Conservation (phyloP, 2,797 vertebrate species). For the Acipenser oxyrinchus region DNA sequence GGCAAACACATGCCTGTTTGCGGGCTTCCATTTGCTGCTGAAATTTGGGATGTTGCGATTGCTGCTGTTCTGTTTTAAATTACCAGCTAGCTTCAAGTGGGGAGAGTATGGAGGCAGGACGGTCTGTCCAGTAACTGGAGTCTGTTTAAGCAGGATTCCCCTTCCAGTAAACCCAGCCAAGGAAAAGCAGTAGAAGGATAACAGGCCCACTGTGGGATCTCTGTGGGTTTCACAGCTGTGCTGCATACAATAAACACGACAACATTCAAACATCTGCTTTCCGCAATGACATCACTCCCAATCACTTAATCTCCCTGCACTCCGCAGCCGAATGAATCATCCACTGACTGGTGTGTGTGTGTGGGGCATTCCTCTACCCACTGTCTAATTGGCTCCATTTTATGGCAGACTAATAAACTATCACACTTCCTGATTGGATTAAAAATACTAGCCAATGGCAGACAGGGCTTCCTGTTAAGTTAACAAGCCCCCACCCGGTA, state of each 20-base stretch:
- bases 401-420: background rate
- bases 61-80: background rate
- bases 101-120: background rate
- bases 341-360: no score
- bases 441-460: background rate
- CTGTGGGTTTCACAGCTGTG: constrained; percentile 2
- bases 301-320: no score
- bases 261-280: background rate
- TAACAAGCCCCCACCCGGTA: background rate
- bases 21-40: no score
- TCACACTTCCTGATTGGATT: constrained; percentile 4
- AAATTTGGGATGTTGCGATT: no score
- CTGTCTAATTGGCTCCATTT: background rate
- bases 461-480: background rate
- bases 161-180: background rate
- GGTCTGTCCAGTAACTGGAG: background rate
- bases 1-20: no score
- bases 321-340: no score
- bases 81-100: no score
- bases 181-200: background rate
- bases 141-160: background rate
- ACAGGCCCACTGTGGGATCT: background rate
- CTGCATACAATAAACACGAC: background rate
- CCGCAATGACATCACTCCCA: background rate
- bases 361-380: background rate